Conservation (phyloP, 2,113 vertebrate species). For the Nanorana parkeri region DNA sequence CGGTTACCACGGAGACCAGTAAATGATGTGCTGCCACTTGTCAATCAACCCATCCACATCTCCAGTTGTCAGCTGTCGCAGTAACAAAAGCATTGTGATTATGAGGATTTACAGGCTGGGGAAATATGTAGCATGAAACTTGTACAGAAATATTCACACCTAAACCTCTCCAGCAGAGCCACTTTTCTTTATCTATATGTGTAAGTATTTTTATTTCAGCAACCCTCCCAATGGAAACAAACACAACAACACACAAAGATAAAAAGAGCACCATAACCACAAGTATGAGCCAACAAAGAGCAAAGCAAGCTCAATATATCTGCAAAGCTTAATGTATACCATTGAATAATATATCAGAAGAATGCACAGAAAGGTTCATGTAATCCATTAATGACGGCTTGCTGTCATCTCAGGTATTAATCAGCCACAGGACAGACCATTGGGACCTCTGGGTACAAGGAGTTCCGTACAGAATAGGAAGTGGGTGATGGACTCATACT, state of each 20-base stretch:
- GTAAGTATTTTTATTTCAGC: background rate
- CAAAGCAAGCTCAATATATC: background rate
- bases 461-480: background rate
- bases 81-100: constrained; percentile 50
- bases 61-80: constrained; percentile 27
- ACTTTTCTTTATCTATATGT: constrained; percentile 25
- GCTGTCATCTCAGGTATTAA: constrained; percentile 4
- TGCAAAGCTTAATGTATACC: background rate
- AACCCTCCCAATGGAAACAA: background rate
- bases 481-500: background rate
- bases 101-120: constrained; percentile 42
- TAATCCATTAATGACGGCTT: background rate
- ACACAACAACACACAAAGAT: background rate
- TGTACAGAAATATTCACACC: constrained; percentile 24
- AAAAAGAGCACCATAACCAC: background rate
- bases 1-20: constrained; percentile 38
- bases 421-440: background rate
- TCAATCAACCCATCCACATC: constrained; percentile 47
- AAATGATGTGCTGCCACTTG: constrained; percentile 47
- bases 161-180: constrained; percentile 34
- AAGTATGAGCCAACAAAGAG: background rate
- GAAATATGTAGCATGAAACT: constrained; percentile 40
- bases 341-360: background rate
- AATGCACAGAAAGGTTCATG: background rate
- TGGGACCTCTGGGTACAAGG: background rate